Percentiles rank a stretch among this genome's conserved stretches.
Conservation (phyloP, 2,797 vertebrate genomes). For the Poecilia wingei region DNA sequence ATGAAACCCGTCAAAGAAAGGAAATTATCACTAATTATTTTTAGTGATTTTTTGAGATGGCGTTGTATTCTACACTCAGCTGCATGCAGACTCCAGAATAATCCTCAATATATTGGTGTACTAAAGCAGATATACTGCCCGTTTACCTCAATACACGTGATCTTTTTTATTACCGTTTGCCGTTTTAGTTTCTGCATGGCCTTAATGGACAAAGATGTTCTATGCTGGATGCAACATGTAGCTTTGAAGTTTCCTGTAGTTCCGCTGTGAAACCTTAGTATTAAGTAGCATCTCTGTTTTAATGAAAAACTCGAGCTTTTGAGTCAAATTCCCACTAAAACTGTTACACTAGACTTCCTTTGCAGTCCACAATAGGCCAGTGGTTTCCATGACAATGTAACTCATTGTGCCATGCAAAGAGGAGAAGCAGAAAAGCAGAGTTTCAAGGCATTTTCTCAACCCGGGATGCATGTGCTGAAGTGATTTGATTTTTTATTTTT, state of each 20-base stretch:
- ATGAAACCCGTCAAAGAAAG: constrained; percentile 31
- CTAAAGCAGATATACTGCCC: constrained; percentile 41
- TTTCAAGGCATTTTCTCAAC: constrained; percentile 15
- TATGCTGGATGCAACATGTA: constrained; percentile 54
- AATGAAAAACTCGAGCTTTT: constrained; percentile 52
- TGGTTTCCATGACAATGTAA: constrained; percentile 27
- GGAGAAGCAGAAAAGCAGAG: constrained; percentile 8
- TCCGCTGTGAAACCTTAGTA: constrained; percentile 28
- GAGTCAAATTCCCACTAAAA: constrained; percentile 37
- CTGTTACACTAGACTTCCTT: constrained; percentile 29
- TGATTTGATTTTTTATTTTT: constrained; percentile 2
- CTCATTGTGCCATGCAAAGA: constrained; percentile 35
- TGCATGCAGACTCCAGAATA: constrained; percentile 39
- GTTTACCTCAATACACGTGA: constrained; percentile 40
- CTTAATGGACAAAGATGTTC: constrained; percentile 38
- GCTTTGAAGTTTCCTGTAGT: constrained; percentile 35
- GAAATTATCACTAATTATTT: constrained; percentile 35
- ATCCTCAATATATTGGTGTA: constrained; percentile 34
- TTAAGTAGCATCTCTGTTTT: constrained; percentile 46
- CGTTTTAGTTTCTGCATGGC: constrained; percentile 66
- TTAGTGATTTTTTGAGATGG: constrained; percentile 10
- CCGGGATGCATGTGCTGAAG: constrained; percentile 54
- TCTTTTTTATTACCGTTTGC: constrained; percentile 23
- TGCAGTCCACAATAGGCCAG: constrained; percentile 28
- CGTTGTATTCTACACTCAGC: constrained; percentile 17